These are phyloP conservation scores for Plebejus argus DNA, from an alignment of 2,888 invertebrate genomes.

Conservation along the genomic window DNA sequence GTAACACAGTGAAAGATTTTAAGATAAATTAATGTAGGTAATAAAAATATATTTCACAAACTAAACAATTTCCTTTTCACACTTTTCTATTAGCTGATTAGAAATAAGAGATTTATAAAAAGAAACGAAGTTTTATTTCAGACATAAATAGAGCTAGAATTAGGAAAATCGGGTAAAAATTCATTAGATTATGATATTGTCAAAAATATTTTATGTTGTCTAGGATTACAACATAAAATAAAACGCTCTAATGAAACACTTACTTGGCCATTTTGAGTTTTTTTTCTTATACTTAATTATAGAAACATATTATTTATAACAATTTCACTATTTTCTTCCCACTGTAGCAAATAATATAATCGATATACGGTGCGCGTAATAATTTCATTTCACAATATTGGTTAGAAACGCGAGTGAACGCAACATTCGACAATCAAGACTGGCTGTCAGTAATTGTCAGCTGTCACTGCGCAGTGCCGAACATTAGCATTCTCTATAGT, in stretches of 20 bases:
- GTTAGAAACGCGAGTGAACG: conserved; percentile 42
- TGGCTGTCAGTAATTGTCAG: not conserved
- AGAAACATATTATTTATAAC: conserved; percentile 46
- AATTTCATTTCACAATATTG: conserved; percentile 46
- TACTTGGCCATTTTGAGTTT: conserved; percentile 70
- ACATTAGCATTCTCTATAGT: no score
- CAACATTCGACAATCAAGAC: conserved; percentile 29
- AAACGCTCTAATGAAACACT: conserved; percentile 47
- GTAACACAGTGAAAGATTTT: not conserved
- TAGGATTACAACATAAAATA: conserved; percentile 32
- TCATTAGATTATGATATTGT: not conserved
- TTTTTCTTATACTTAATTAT: conserved; percentile 34
- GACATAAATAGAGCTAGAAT: not conserved
- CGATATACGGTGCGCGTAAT: conserved; percentile 47
- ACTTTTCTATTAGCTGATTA: not conserved
- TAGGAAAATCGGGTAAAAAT: not conserved
- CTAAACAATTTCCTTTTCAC: not conserved
- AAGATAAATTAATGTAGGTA: not conserved
- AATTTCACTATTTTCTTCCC: conserved; percentile 45
- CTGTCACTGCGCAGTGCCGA: conserved; percentile 28
- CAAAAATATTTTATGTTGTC: conserved; percentile 12
- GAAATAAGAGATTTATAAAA: not conserved
- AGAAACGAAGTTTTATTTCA: not conserved
- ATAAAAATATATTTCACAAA: not conserved
- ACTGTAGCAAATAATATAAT: conserved; percentile 42